A percentile compares a stretch with the other conserved stretches of the same genome.
Evolutionary conservation across 1,140 invertebrate species (phyloP).

Genomic region (Teleogryllus occipitalis): DNA sequence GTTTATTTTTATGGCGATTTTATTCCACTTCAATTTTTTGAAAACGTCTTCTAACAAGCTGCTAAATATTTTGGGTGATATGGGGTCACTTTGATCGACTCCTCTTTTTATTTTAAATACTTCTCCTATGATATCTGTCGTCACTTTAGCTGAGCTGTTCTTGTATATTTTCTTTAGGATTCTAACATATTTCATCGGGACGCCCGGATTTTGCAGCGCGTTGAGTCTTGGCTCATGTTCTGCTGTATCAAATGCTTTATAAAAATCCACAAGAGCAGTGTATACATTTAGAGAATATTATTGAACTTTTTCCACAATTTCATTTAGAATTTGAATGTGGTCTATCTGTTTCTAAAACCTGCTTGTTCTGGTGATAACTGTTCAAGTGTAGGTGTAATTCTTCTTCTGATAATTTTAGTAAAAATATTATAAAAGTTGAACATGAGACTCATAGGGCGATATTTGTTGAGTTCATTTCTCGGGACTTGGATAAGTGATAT

Average conservation of each 20-base stretch:
- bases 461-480: no score
- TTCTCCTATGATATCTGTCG: not conserved
- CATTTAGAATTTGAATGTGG: not conserved
- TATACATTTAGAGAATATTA: not conserved
- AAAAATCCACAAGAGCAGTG: constrained; percentile 5
- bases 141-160: not conserved
- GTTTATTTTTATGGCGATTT: not conserved
- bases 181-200: not conserved
- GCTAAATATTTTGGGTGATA: not conserved
- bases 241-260: constrained; percentile 10
- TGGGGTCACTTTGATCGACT: not conserved
- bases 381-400: no score
- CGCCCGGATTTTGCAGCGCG: not conserved
- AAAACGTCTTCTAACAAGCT: not conserved
- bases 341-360: constrained; percentile 8
- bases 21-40: not conserved
- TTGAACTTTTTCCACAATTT: constrained; percentile 6
- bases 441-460: no score
- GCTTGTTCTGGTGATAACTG: constrained; percentile 2
- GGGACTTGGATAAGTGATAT: no score
- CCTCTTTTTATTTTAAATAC: not conserved
- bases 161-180: constrained; percentile 10
- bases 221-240: not conserved
- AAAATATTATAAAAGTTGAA: no score
- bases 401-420: no score